Percentiles rank a stretch among this genome's conserved stretches.
Conservation (phyloP, 35 echinoderm and acorn worm species). For the Stichopus chloronotus region DNA sequence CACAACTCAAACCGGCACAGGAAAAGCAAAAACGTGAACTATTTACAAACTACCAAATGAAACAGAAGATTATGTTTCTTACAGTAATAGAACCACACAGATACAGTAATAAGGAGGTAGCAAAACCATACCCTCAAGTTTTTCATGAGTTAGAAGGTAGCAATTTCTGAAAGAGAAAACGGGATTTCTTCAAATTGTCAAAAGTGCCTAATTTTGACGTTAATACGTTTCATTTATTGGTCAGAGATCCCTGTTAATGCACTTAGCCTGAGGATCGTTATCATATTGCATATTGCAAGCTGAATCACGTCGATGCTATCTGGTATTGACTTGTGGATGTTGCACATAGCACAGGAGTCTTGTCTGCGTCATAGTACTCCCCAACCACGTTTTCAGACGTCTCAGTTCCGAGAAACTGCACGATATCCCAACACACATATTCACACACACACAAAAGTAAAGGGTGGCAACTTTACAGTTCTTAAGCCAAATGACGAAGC, state of each 20-base stretch:
- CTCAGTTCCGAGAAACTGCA: background rate
- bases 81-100: no score
- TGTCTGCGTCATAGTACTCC: slow-evolving; percentile 16
- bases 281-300: slow-evolving; percentile 42
- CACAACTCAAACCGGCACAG: no score
- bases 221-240: slow-evolving; percentile 14
- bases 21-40: no score
- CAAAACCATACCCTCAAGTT: slow-evolving; percentile 15
- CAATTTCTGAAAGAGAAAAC: slow-evolving; percentile 3
- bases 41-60: no score
- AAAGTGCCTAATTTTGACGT: slow-evolving; percentile 18
- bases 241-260: slow-evolving; percentile 1
- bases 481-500: no score
- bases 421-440: no score
- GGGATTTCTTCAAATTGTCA: background rate
- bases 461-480: no score
- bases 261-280: background rate
- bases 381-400: slow-evolving; percentile 14
- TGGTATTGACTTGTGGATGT: slow-evolving; percentile 44
- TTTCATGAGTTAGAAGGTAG: background rate
- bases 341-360: slow-evolving; percentile 39
- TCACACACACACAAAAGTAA: no score
- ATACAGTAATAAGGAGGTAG: background rate
- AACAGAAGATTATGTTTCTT: no score
- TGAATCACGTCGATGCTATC: slow-evolving; percentile 56